Base-by-base conservation (phyloP, 92 coral and sea anemone species). In the Umimayanthus chanpuru region DNA sequence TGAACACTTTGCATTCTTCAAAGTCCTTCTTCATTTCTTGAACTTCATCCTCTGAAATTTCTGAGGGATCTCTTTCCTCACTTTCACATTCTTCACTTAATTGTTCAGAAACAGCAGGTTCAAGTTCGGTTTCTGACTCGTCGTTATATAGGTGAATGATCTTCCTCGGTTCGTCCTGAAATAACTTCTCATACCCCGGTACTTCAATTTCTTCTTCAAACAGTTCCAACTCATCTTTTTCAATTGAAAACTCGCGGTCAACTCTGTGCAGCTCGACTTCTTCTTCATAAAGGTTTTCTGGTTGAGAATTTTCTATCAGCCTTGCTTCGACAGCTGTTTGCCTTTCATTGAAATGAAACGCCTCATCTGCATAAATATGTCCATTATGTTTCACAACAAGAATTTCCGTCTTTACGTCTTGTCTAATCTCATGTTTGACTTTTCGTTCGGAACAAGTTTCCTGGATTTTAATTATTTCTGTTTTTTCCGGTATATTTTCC, bases 121-220 rank as follows among this genome's bases (percentile, higher is more conserved):
- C 87, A 28, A 43, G 43, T 2, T 83, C 87, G 16, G 87, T 41
- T 44, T 70, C 87, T 9, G 87, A 83, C 26, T 83, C 87, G 40
- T 68, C 87, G 26, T 71, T 61, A 83, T 43, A 28, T 41, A 70
- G 67, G 67, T 83, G 87, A 43, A 29, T 44, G 14, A 83, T 70
- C 66, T 50, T 83, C 23, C 87, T 83, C 73, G 87, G 87, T 47
- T 83, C 67, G 28, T 83, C 87, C 18, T 83, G 78, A 68, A 83
- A 83, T 30, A 83, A 72, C 15, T 83, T 83, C 71, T 83, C 87
- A 18, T 83, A 83, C 6, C 87, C 90, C 16, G 90, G 80, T 9
- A 94, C 88, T 20, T 92, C 94, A 76, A 91, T 81, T 88, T 93
- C 98, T 44, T 91, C 95, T 81, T 91, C 90, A 39, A 79, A 89